Base-by-base conservation (phyloP, 2,797 vertebrate genomes). In the Bradypodion pumilum region DNA sequence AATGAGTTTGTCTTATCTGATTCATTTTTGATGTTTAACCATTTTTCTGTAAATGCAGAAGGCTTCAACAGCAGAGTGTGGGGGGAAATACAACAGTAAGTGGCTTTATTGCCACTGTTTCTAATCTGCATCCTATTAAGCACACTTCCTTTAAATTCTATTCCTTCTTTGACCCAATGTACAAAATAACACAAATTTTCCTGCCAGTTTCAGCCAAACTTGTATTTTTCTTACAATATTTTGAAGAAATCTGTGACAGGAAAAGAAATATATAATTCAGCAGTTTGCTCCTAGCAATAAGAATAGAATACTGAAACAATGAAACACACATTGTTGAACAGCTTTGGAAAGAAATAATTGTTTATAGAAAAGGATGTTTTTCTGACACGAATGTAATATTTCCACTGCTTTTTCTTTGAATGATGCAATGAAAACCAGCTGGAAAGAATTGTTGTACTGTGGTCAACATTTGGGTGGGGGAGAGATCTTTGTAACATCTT, bases 51-150 rank as follows among this genome's bases (percentile, higher is more conserved):
- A 89, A 87, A 92, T 92, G 88, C 92, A 94, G 90, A 94, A 94
- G 87, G 84, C 78, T 90, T 90, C 92, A 91, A 88, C 86, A 94
- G 80, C 75, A 90, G 85, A 85, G 46, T 85, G 88, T 88, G 87
- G 91, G 92, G 92, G 88, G 92, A 92, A 92, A 91, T 84, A 94
- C 62, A 89, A 15, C 84, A 89, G 81, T 74, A 0, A 92, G 80
- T 87, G 84, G 73, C 73, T 86, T 92, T 86, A 62, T 86, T 87
- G 91, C 86, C 84, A 87, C 89, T 90, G 90, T 86, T 93, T 92
- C 90, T 95, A 89, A 86, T 92, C 92, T 93, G 84, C 92, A 87
- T 89, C 92, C 76, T 83, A 89, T 93, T 89, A 95, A 93, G 84
- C 92, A 72, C 72, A 91, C 86, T 94, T 94, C 90, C 85, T 91